Evolutionary conservation across 2,888 invertebrate genomes (phyloP).

Genomic region (Abrostola tripartita): DNA sequence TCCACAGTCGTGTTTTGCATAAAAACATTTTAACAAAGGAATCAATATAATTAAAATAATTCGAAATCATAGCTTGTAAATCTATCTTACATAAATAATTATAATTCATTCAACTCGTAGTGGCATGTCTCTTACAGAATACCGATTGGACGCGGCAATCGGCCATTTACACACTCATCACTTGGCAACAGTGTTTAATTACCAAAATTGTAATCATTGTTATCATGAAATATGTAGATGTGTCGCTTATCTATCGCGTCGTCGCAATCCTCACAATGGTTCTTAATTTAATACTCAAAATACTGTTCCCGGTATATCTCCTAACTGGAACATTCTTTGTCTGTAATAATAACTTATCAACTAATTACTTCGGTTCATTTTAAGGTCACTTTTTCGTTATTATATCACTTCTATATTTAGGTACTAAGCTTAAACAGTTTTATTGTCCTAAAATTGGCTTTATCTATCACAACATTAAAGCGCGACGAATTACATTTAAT

Average conservation of each 20-base stretch:
- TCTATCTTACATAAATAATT: too few relatives aligned
- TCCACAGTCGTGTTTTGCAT: too few relatives aligned
- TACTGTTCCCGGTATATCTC: conserved; percentile 11
- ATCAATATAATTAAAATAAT: not conserved
- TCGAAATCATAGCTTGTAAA: not conserved
- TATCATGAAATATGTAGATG: conserved; percentile 46
- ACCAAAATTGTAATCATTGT: conserved; percentile 27
- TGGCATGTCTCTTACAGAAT: not conserved
- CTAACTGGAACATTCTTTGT: not conserved
- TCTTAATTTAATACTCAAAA: conserved; percentile 21
- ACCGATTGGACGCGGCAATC: conserved; percentile 15
- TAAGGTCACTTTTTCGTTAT: too few relatives aligned
- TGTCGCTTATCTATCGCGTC: conserved; percentile 36
- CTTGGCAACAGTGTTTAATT: conserved; percentile 46
- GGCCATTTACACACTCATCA: conserved; percentile 31
- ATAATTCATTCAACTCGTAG: not conserved
- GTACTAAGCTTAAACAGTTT: too few relatives aligned
- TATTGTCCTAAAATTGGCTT: too few relatives aligned
- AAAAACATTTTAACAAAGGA: not conserved
- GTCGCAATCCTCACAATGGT: conserved; percentile 31
- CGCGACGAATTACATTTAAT: too few relatives aligned
- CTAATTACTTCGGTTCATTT: too few relatives aligned
- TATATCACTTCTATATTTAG: too few relatives aligned
- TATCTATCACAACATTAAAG: too few relatives aligned
- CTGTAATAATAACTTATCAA: too few relatives aligned